phyloP scores from a whole-genome alignment of 2,888 invertebrate species.

The Argyresthia goedartella region DNA sequence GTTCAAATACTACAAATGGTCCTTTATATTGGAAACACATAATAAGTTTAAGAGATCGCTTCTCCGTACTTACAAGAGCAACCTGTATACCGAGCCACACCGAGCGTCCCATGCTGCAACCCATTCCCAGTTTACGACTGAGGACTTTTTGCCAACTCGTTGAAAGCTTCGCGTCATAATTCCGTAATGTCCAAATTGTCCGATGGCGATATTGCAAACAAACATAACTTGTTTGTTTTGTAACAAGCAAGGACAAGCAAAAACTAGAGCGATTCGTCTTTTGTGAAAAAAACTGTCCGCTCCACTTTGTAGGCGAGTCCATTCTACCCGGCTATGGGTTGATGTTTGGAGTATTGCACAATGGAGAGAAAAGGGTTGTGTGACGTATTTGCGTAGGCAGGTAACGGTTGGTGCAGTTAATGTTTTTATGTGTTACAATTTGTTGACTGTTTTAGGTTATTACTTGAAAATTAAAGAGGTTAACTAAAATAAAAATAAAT shows the following conservation, averaged over 20 bases:
- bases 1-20: too few relatives aligned
- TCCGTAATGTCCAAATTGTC: constrained; percentile 8
- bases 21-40: too few relatives aligned
- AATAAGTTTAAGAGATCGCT: too few relatives aligned
- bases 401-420: neutral
- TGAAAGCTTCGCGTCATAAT: constrained; percentile 30
- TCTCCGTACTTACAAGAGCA: too few relatives aligned
- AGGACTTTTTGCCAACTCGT: neutral
- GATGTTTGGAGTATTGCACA: neutral
- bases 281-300: constrained; percentile 20
- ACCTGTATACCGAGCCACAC: too few relatives aligned
- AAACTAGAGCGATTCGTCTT: constrained; percentile 42
- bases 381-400: constrained; percentile 17
- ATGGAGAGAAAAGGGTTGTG: constrained; percentile 18
- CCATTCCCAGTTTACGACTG: too few relatives aligned
- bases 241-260: constrained; percentile 21
- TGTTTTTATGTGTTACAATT: too few relatives aligned
- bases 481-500: too few relatives aligned
- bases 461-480: too few relatives aligned
- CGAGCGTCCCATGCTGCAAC: too few relatives aligned
- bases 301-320: neutral
- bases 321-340: too few relatives aligned
- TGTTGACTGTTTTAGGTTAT: too few relatives aligned
- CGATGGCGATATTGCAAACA: constrained; percentile 18
- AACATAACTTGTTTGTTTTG: constrained; percentile 28